Evolutionary conservation across 2,113 vertebrate species (phyloP), one percentile per base, ranked within the genome.

Genomic region (Cyprinodon tularosa): DNA sequence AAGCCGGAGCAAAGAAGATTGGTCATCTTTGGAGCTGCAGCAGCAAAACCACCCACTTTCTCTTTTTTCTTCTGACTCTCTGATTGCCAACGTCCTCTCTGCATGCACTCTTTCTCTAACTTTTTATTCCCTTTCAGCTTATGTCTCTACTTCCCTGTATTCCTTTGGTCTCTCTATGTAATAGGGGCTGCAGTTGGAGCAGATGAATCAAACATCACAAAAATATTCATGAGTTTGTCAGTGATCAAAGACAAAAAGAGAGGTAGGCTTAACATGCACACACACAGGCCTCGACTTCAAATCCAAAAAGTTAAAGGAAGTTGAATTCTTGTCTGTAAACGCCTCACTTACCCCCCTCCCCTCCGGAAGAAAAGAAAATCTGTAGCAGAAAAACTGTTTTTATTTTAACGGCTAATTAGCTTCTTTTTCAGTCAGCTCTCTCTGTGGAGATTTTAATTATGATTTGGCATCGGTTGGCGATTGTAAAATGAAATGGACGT

Each of bases 361-460:
- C 14, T n/a, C 3, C 29, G 36, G 3, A n/a, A 47, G 45, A 68
- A 45, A 73, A 53, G 78, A 81, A 83, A 76, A 77, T 53, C 15
- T 53, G 48, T 17, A 71, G 75, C 39, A 38, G 74, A 77, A 77
- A 76, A 62, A 80, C 47, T 72, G 57, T 72, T 77, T 77, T 87
- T 71, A 57, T 88, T 82, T 84, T 71, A 69, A 80, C 22, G 50
- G 76, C 86, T 90, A 93, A 93, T 93, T 92, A 91, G 87, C 85
- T 88, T 82, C 67, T 86, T 86, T 84, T 84, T 38, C 81, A 79
- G 71, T 65, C 77, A 12, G 57, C 82, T 89, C 84, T 86, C 86
- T 86, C 86, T 85, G 80, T 81, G 76, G 88, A 92, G 92, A 92
- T 93, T 92, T 92, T 91, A 92, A 94, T 94, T 93, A 93, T 91